Conservation (phyloP, 2,113 vertebrate species). For the Trichomycterus rosablanca region DNA sequence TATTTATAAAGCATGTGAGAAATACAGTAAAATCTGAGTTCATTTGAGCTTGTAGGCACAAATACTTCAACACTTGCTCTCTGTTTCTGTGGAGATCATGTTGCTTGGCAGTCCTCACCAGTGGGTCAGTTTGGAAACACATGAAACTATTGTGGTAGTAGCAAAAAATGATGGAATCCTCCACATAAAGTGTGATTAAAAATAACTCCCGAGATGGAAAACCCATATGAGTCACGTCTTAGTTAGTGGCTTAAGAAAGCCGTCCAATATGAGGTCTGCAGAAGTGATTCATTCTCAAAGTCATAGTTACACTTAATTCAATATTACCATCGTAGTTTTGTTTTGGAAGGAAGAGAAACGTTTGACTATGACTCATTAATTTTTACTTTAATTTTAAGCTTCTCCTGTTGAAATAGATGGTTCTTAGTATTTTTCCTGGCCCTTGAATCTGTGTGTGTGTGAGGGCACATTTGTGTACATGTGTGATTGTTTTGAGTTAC, state of each 20-base stretch:
- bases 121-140: conserved; percentile 46
- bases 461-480: conserved; percentile 33
- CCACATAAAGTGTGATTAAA: conserved; percentile 47
- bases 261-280: conserved; percentile 43
- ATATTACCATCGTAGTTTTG: conserved; percentile 18
- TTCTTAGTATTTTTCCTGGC: neutral
- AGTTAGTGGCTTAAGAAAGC: conserved; percentile 42
- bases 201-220: conserved; percentile 53
- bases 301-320: conserved; percentile 48
- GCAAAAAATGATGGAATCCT: conserved; percentile 32
- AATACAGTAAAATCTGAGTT: conserved; percentile 9
- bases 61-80: conserved; percentile 31
- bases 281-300: conserved; percentile 55
- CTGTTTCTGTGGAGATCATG: conserved; percentile 31
- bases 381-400: conserved; percentile 29
- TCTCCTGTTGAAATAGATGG: neutral
- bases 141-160: conserved; percentile 42
- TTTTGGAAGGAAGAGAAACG: conserved; percentile 27
- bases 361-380: conserved; percentile 20
- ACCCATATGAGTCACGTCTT: conserved; percentile 57
- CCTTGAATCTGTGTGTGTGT: conserved; percentile 41
- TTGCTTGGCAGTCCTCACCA: conserved; percentile 33
- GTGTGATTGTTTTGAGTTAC: conserved; percentile 3
- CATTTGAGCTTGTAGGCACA: neutral
- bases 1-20: conserved; percentile 9